Base-by-base conservation (phyloP, 1,140 invertebrate species). In the Drosophila virilis region DNA sequence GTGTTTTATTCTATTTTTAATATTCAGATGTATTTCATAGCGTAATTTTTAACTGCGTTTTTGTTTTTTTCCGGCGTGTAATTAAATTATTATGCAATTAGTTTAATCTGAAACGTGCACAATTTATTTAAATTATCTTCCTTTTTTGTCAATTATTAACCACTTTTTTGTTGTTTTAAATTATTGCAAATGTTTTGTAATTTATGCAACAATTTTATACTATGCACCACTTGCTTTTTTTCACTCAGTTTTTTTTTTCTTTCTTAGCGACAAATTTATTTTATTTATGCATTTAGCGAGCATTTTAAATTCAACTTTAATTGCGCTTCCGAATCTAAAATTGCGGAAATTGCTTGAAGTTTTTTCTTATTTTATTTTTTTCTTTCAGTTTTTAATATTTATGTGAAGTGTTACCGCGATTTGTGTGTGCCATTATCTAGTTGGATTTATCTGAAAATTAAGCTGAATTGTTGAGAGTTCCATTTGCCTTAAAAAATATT, bases 241-340 rank as follows among this genome's bases (percentile, higher is more conserved):
- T 8, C 6, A 33, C 7, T 13, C 17, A 58, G 43, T 6, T 37
- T 55, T 59, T 42, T 57, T 52, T 64, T 17, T 40, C 12, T 13
- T 48, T 67, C 38, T 12, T 33, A 22, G 46, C 42, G 64, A 68
- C 64, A 60, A 54, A 60, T 51, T 59, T 22, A 57, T 64, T 64
- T 65, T 71, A 73, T 73, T 60, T 60, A 73, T 73, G 55, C 70
- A 60, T 68, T 68, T 73, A 52, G 51, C 59, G 46, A 38, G 52
- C 37, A 32, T 28, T 59, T 67, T 60, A 68, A 60, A 73, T 68
- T 60, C 55, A 51, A 33, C 22, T 73, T 68, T 48, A 66, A 67
- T 66, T 62, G 42, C 73, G 45, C 66, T 80, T 80, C 77, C 72
- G 72, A 75, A 66, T 68, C 70, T 48, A 60, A 68, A 68, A 68